Base-by-base conservation (phyloP, 2,113 vertebrate species). In the Cebus imitator region DNA sequence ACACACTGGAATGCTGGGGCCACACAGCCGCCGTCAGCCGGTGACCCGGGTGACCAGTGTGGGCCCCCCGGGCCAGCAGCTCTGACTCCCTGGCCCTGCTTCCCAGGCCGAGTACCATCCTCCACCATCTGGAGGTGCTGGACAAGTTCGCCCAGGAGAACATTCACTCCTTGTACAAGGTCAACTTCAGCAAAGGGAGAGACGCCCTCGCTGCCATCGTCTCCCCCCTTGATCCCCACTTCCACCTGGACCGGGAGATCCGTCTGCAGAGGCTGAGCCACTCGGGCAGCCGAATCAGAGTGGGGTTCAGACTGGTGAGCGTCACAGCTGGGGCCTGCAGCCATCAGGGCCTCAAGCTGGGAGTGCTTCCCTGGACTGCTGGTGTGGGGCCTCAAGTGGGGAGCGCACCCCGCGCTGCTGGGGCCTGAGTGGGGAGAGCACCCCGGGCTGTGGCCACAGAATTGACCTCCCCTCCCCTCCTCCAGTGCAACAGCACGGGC, bases 251-350 rank as follows among this genome's bases (percentile, higher is more conserved):
- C 91, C 92, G 16, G 0, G 66, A 82, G 16, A 92, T 98, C 90
- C 90, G 66, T 0, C 97, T 99, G 1, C 4, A 97, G 50, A 97
- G 95, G 85, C 81, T 98, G 45, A 96, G 40, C 16, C 27, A 52
- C 5, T 87, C 57, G 0, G 97, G 52, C 1, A 84, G 30, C 30
- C 55, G 57, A 9, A 30, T 52, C 61, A 96, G 25, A 3, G 97
- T 99, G 89, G 98, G 98, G 8, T 98, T 99, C 97, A 96, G 68
- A 37, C 97, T 99, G 98, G 98, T 99, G 96, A 98, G 98, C 13
- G 20, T 0, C 52, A 40, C 35, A 64, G 61, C 61, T 12, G 5
- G 14, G 37, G 37, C 16, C 58, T 9, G 35, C 8, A 18, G 35
- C 32, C 16, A 18, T 17, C 66, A n/a, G 66, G 32, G 66, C 27